Base-by-base conservation (phyloP, 2,888 invertebrate species). In the Prenolepis imparis region DNA sequence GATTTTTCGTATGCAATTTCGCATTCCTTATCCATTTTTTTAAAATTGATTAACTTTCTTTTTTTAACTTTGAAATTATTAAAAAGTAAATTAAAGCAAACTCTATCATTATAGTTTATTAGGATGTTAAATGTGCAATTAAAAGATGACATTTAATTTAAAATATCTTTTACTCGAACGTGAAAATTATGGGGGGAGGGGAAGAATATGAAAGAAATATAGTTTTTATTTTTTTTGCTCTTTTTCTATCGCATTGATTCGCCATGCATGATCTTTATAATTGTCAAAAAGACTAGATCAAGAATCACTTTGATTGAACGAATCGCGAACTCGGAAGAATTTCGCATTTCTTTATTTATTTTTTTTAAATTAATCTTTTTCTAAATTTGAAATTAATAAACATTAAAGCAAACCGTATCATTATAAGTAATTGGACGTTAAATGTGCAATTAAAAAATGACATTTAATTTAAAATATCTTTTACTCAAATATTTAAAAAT, bases 211-310 rank as follows among this genome's bases (percentile, higher is more conserved):
- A n/a, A n/a, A n/a, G n/a, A n/a, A n/a, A n/a, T n/a, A n/a, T n/a
- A n/a, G n/a, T n/a, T n/a, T n/a, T n/a, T n/a, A n/a, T n/a, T n/a
- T n/a, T n/a, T n/a, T n/a, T n/a, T n/a, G n/a, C n/a, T n/a, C 28
- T 28, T 28, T 3, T 28, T 28, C 28, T 28, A 28, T 28, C 28
- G 28, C 28, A 28, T 28, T 3, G 28, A 28, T 28, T 28, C 3
- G 3, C 28, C 1, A 28, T 28, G 3, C 28, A 28, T 28, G 28
- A 28, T 3, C 28, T 9, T 57, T 36, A 32, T 8, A n/a, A 21
- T 21, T 21, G 15, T 11, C 24, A 68, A 77, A 48, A 55, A 57
- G 41, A 78, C 3, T 67, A 67, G 55, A 77, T 77, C n/a, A 28
- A 67, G 36, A 28, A 15, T 28, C 39, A 39, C 44, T 44, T 55